phyloP scores from a whole-genome alignment of 1,140 invertebrate species.

The Aleiodes sp. region DNA sequence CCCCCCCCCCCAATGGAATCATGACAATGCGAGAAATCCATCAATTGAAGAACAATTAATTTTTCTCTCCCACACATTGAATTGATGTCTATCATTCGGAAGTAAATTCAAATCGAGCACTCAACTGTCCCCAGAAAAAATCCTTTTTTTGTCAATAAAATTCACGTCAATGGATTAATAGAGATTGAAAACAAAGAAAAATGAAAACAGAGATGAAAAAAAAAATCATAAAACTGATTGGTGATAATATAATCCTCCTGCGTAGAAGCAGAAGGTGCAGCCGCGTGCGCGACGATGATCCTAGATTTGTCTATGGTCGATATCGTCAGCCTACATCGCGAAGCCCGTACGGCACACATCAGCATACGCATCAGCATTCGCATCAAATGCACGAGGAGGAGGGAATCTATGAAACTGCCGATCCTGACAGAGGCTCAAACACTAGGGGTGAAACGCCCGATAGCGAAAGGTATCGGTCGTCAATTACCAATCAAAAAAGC shows the following conservation, averaged over 20 bases:
- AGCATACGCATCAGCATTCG: constrained; percentile 65
- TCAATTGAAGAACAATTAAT: too few relatives aligned
- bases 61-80: too few relatives aligned
- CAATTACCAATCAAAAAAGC: constrained; percentile 2
- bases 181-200: neutral
- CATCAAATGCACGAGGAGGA: constrained; percentile 79
- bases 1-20: too few relatives aligned
- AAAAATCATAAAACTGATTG: constrained; percentile 13
- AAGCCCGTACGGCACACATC: constrained; percentile 67
- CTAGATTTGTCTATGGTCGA: constrained; percentile 80
- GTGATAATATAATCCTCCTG: constrained; percentile 37
- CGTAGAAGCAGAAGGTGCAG: constrained; percentile 67
- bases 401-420: constrained; percentile 85
- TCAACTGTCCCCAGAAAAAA: neutral
- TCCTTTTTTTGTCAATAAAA: neutral
- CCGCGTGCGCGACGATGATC: constrained; percentile 69
- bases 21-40: too few relatives aligned
- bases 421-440: constrained; percentile 73
- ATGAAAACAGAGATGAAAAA: neutral
- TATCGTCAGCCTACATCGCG: constrained; percentile 79
- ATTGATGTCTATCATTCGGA: too few relatives aligned
- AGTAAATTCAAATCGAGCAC: too few relatives aligned
- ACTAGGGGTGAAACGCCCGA: constrained; percentile 79
- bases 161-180: constrained; percentile 1
- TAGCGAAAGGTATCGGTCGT: constrained; percentile 79